A percentile compares a stretch with the other conserved stretches of the same genome.
phyloP scores from a whole-genome alignment of 2,797 vertebrate species.

The Anolis apletophallus region DNA sequence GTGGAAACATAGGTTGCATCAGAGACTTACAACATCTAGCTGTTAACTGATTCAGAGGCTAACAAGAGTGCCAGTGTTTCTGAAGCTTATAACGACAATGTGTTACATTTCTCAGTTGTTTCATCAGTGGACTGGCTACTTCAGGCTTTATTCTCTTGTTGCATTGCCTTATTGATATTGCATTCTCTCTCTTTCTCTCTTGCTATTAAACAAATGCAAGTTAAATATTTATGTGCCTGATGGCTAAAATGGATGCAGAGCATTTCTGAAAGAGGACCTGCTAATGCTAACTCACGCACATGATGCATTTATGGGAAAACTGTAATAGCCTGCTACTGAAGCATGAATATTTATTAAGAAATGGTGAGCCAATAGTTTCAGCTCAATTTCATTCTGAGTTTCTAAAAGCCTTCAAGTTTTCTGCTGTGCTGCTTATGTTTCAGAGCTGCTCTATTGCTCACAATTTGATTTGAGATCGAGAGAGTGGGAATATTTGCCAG shows the following conservation, averaged over 20 bases:
- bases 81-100: neutral
- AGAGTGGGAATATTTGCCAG: neutral
- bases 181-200: neutral
- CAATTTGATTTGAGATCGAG: conserved; percentile 14
- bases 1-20: neutral
- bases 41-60: neutral
- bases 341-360: conserved; percentile 67
- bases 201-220: conserved; percentile 43
- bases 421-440: conserved; percentile 50
- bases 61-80: neutral
- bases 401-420: conserved; percentile 50
- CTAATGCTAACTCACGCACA: conserved; percentile 11
- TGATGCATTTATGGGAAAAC: conserved; percentile 55
- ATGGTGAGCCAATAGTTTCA: conserved; percentile 45
- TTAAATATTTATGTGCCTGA: conserved; percentile 68
- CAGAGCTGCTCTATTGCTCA: conserved; percentile 1
- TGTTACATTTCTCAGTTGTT: neutral
- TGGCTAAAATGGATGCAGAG: conserved; percentile 55
- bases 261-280: conserved; percentile 39
- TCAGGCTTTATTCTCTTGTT: neutral
- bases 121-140: neutral
- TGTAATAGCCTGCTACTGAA: conserved; percentile 48
- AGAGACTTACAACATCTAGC: neutral
- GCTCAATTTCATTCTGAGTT: conserved; percentile 59
- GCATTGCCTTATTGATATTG: conserved; percentile 23